phyloP scores from a whole-genome alignment of 2,797 vertebrate species.

The Stomatorhinus walkeri region DNA sequence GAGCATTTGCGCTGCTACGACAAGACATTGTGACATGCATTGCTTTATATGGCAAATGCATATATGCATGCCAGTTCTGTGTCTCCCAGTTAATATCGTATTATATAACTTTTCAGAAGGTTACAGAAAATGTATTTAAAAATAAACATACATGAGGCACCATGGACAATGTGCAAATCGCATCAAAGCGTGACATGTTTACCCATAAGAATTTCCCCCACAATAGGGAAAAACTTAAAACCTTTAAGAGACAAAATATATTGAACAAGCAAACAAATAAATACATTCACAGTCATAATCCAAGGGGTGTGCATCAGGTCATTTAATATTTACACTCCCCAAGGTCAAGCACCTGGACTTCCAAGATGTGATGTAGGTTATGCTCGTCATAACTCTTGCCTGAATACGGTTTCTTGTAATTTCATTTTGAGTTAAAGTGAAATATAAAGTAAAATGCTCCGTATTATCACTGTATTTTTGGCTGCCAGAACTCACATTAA shows the following conservation, averaged over 20 bases:
- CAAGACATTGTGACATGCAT: background rate
- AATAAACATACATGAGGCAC: background rate
- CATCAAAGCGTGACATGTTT: background rate
- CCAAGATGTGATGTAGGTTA: background rate
- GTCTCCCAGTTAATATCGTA: background rate
- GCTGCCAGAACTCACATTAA: background rate
- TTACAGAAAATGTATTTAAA: background rate
- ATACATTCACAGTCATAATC: background rate
- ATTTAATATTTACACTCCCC: background rate
- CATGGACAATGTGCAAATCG: background rate
- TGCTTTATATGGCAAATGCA: background rate
- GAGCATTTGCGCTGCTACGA: background rate
- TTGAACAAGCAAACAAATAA: background rate
- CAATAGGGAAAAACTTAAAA: background rate
- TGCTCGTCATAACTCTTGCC: background rate
- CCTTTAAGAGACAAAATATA: background rate
- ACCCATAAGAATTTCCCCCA: background rate
- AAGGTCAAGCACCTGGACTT: background rate
- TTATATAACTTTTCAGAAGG: background rate
- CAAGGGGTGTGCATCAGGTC: background rate
- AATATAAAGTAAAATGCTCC: background rate
- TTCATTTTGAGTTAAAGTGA: background rate
- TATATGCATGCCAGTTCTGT: background rate
- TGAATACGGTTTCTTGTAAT: background rate
- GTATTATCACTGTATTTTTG: background rate